A percentile compares a stretch with the other conserved stretches of the same genome.
Conservation (phyloP, 2,888 invertebrate genomes). For the Nemapogon koenigi region DNA sequence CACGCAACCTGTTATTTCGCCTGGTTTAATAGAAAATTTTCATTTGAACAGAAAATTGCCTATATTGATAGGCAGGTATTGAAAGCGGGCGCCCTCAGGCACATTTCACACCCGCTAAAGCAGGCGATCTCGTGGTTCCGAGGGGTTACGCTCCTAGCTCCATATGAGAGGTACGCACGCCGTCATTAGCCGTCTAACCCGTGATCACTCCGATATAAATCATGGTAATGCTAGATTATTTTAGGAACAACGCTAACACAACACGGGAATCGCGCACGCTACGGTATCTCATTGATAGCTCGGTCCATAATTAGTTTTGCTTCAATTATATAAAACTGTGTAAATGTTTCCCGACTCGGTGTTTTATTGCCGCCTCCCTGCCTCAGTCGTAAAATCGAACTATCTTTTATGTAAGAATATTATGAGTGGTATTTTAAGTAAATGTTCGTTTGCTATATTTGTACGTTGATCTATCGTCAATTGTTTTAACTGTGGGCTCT, state of each 20-base stretch:
- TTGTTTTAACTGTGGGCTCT: not conserved
- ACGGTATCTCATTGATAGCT: slow-evolving; percentile 54
- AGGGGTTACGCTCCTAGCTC: slow-evolving; percentile 24
- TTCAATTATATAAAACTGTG: too few species aligned
- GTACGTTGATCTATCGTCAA: slow-evolving; percentile 7
- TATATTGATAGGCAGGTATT: too few species aligned
- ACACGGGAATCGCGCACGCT: slow-evolving; percentile 48
- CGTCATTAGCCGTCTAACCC: slow-evolving; percentile 49
- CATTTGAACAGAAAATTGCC: too few species aligned
- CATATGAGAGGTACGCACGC: slow-evolving; percentile 38
- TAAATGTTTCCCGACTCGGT: too few species aligned
- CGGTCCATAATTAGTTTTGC: slow-evolving; percentile 57
- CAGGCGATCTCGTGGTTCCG: slow-evolving; percentile 3
- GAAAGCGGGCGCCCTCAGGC: slow-evolving; percentile 1
- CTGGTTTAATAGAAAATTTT: too few species aligned
- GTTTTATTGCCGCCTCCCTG: too few species aligned
- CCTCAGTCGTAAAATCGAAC: too few species aligned
- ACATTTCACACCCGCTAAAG: slow-evolving; percentile 6
- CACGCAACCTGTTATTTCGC: too few species aligned
- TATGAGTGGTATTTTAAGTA: too few species aligned
- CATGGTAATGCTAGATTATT: slow-evolving; percentile 61
- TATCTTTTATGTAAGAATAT: too few species aligned
- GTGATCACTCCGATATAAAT: slow-evolving; percentile 56
- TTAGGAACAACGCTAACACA: slow-evolving; percentile 51
- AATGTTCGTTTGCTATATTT: too few species aligned